Conservation (phyloP, 53 echinoderm and acorn worm genomes). For the Paelopatides confundens region DNA sequence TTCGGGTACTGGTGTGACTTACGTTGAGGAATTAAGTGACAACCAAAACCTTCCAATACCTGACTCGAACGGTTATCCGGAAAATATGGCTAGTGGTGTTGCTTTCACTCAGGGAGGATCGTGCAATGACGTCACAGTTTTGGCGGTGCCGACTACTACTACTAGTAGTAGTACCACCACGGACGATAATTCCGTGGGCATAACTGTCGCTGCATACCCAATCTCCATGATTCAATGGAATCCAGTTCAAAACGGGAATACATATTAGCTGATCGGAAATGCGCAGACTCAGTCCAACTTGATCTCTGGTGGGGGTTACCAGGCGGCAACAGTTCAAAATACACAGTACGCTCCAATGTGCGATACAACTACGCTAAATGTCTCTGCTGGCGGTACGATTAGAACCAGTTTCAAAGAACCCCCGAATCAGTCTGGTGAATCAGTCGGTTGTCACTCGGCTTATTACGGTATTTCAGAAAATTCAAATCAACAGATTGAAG, state of each 20-base stretch:
- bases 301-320: not conserved
- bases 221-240: slow-evolving; percentile 36
- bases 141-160: too few relatives aligned
- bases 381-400: not conserved
- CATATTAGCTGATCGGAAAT: slow-evolving; percentile 7
- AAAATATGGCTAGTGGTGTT: not conserved
- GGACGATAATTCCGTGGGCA: not conserved
- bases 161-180: too few relatives aligned
- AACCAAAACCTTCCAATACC: not conserved
- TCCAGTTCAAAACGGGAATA: not conserved
- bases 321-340: not conserved
- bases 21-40: not conserved
- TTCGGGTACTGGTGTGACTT: not conserved
- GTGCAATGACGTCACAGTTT: not conserved
- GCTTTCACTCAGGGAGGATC: not conserved
- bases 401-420: not conserved
- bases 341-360: not conserved
- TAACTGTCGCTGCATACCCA: not conserved
- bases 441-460: not conserved
- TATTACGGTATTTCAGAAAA: not conserved
- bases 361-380: not conserved
- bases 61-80: not conserved
- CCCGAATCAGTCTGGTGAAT: not conserved
- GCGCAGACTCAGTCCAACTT: not conserved
- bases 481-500: not conserved